Conservation (phyloP, 2,113 vertebrate genomes). For the Salvator merianae region DNA sequence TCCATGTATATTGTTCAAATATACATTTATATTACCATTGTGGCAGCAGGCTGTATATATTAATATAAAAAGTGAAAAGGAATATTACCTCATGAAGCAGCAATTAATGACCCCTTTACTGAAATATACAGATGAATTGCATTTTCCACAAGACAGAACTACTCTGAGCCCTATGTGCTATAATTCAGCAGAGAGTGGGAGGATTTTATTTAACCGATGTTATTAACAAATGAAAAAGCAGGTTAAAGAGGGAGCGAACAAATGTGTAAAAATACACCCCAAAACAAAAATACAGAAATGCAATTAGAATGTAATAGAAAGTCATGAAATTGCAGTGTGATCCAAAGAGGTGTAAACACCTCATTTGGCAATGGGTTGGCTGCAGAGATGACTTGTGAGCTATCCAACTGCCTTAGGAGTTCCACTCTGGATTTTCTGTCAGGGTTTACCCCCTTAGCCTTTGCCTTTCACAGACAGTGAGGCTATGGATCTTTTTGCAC, state of each 20-base stretch:
- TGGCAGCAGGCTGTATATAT: conserved; percentile 8
- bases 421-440: too few species aligned
- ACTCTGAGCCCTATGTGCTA: neutral
- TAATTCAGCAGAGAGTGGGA: neutral
- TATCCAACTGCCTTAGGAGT: too few species aligned
- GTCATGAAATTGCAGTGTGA: neutral
- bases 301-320: conserved; percentile 11
- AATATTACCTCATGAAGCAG: conserved; percentile 2
- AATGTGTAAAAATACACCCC: neutral
- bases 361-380: too few species aligned
- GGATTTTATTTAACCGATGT: conserved; percentile 5
- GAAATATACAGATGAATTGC: conserved; percentile 27
- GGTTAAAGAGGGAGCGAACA: neutral
- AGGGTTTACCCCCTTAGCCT: too few species aligned
- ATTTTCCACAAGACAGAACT: neutral
- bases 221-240: conserved; percentile 25
- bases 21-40: conserved; percentile 15
- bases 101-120: conserved; percentile 32
- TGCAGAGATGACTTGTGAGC: too few species aligned
- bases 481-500: too few species aligned
- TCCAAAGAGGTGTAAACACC: too few species aligned
- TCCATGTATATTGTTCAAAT: conserved; percentile 11
- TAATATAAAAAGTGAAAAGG: conserved; percentile 14
- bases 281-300: conserved; percentile 7
- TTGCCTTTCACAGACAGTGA: too few species aligned